Evolutionary conservation across 2,113 vertebrate genomes (phyloP).

Genomic region (Empidonax traillii): DNA sequence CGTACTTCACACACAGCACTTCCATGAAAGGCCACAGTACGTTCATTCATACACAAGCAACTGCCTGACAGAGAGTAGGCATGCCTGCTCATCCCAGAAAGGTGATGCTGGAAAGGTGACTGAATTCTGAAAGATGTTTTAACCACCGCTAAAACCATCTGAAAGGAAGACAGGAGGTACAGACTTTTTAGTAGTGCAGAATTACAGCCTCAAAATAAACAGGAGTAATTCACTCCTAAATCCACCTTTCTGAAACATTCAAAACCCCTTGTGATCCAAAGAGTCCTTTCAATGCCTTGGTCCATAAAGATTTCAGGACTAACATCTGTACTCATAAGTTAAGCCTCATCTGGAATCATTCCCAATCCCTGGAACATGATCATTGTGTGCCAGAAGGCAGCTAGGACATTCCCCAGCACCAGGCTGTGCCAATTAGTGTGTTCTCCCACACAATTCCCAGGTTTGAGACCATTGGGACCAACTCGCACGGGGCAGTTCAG

Average conservation of each 20-base stretch:
- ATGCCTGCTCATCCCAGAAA: not conserved
- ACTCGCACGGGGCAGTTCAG: not conserved
- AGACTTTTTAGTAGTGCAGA: not conserved
- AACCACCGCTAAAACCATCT: not conserved
- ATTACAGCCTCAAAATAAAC: not conserved
- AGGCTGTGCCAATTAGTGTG: not conserved
- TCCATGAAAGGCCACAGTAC: not conserved
- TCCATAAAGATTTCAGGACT: not conserved
- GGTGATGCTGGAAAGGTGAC: not conserved
- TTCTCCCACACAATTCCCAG: slow-evolving; percentile 22
- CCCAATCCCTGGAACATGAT: not conserved
- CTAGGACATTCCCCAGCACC: not conserved
- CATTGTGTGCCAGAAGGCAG: not conserved
- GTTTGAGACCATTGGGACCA: not conserved
- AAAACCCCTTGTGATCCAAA: not conserved
- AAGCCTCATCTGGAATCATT: not conserved
- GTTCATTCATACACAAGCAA: not conserved
- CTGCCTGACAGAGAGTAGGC: not conserved
- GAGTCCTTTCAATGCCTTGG: not conserved
- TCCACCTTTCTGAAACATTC: not conserved
- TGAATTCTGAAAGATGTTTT: not conserved
- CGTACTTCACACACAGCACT: not conserved
- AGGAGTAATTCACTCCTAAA: not conserved
- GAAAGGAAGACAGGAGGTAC: not conserved
- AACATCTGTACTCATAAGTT: not conserved